Base-by-base conservation (phyloP, 1,140 invertebrate genomes). In the Aleiodes sp. region DNA sequence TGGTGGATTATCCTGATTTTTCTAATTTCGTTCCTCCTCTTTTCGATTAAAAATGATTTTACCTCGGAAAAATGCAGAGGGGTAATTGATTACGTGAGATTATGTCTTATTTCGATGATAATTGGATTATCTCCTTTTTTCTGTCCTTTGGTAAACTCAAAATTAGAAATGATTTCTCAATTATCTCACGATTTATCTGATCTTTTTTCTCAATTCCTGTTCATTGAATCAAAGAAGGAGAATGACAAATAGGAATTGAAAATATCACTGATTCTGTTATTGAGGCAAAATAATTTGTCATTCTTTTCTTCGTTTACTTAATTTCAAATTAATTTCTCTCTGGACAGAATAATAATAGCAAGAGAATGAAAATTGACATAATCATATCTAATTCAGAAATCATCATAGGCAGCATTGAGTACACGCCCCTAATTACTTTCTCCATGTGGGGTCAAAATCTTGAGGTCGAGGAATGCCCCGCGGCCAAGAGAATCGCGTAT, bases 401-500 rank as follows among this genome's bases (percentile, higher is more conserved):
- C 26, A 29, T 68, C 14, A 28, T 7, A 19, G 43, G 52, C 9
- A 24, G 7, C 6, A 24, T 52, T 9, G 16, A 33, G 28, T 56
- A 19, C 35, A 68, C 65, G 37, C 65, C 57, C 57, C 56, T 61
- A 68, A 61, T 61, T 68, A 59, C 65, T 68, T 68, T 68, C 65
- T 60, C 65, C 37, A 28, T 4, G 57, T n/a, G 46, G 46, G 65
- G 65, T 68, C 65, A 68, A 43, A 41, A 14, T 68, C 65, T 68
- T 39, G 33, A 68, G 65, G 56, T 68, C 65, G 59, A 10, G 37
- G 37, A 60, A 43, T 67, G 57, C 21, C 65, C 35, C 4, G 29
- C 4, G 65, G 65, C 65, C 24, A 37, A 41, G 52, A 67, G 37
- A 68, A 60, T 60, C 28, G 57, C 59, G 33, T 29, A 57, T 65